phyloP scores from a whole-genome alignment of 2,113 vertebrate genomes.

The Sylvia atricapilla region DNA sequence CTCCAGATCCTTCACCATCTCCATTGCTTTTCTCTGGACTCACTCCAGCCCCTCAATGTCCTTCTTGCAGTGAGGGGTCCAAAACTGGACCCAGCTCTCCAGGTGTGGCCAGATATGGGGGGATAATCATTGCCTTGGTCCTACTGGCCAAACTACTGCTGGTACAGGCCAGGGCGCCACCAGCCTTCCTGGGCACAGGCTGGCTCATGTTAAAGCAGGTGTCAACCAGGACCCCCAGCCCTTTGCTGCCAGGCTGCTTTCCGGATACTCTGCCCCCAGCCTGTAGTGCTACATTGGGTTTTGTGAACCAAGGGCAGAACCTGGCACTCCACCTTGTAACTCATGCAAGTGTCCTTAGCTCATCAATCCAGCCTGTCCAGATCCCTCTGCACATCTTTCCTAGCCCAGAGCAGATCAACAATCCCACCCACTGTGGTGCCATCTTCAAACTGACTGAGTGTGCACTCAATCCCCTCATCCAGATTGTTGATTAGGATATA shows the following conservation, averaged over 20 bases:
- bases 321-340: background rate
- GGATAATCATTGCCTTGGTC: background rate
- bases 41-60: background rate
- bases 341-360: background rate
- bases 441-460: background rate
- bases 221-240: background rate
- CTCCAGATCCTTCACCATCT: background rate
- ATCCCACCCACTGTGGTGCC: background rate
- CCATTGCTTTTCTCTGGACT: too few species aligned
- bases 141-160: background rate
- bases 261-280: background rate
- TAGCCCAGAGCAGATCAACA: background rate
- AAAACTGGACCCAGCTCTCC: background rate
- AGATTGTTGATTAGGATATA: background rate
- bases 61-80: rapidly evolving
- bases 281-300: background rate
- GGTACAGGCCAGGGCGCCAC: background rate
- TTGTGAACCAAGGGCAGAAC: background rate
- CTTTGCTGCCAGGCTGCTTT: background rate
- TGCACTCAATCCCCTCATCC: background rate
- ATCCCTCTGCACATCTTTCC: background rate
- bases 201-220: background rate
- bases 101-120: background rate
- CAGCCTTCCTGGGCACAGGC: background rate
- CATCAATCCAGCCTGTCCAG: background rate